Evolutionary conservation across 2,888 invertebrate species (phyloP), one percentile per base, ranked within the genome.

Genomic region (Drosophila ustulata): DNA sequence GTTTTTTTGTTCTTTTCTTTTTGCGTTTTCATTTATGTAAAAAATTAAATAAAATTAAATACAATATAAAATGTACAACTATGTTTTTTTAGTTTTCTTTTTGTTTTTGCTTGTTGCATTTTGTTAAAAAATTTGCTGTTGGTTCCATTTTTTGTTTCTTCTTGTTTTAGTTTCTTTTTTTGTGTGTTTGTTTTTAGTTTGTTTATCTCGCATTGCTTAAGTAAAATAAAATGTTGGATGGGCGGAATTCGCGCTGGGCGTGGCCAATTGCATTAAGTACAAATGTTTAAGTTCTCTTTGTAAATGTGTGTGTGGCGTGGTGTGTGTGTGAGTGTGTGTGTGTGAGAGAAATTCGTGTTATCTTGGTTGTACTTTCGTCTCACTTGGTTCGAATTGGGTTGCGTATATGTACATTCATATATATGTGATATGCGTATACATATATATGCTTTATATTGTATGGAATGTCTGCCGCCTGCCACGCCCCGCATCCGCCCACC

Each of bases 51-150:
- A 62, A 86, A 86, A 88, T 75, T 71, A 76, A 82, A 82, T 83
- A 86, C 78, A 82, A 85, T 89, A 80, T 86, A 89, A 89, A 85
- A 88, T 89, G 72, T 83, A 89, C 89, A 83, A 75, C 75, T 85
- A 47, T 76, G 52, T 68, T 69, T 45, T 62, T 55, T 74, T 30
- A 30, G 30, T 30, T 41, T 49, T 45, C 58, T 64, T 45, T 47
- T 4, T 45, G 57, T 66, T 70, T 47, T 56, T n/a, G 23, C 50
- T 73, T 63, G 63, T 56, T 28, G 53, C 23, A 39, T 37, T 68
- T 78, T 75, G 61, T 68, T 78, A 66, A 75, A 68, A 79, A 64
- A 53, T 69, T 88, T 76, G 49, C 58, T 78, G 79, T 89, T 87
- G 82, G 82, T 82, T 84, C 77, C 75, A 58, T 73, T 46, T 66